These are phyloP conservation scores for Drosophila punjabiensis DNA, from an alignment of 1,140 invertebrate species.

Conservation along the genomic window DNA sequence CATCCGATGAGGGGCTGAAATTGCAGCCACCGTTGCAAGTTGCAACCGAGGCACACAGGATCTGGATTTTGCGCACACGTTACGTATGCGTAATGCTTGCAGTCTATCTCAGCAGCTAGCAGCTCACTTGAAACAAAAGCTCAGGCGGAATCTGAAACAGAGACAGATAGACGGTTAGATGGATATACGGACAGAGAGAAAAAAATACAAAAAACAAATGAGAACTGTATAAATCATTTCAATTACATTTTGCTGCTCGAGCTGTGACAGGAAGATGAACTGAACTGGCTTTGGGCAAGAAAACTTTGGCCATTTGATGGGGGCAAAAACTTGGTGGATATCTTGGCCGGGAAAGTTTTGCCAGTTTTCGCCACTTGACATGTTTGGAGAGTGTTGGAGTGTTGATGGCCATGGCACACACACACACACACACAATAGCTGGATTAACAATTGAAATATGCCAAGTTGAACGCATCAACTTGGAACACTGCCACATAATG, in stretches of 20 bases:
- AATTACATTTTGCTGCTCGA: conserved; percentile 76
- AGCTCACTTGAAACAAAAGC: conserved; percentile 13
- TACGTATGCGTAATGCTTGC: conserved; percentile 41
- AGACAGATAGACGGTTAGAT: conserved; percentile 3
- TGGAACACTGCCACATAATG: conserved; percentile 54
- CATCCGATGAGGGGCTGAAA: conserved; percentile 26
- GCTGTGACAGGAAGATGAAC: conserved; percentile 78
- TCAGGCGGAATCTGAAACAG: background rate
- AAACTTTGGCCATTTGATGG: conserved; percentile 27
- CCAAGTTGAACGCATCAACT: conserved; percentile 52
- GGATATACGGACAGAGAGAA: background rate
- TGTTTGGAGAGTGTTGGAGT: conserved; percentile 61
- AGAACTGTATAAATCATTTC: conserved; percentile 83
- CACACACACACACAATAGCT: conserved; percentile 31
- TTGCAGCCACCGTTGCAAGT: background rate
- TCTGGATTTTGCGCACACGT: conserved; percentile 29
- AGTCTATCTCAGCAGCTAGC: conserved; percentile 14
- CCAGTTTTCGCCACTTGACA: conserved; percentile 61
- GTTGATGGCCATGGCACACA: conserved; percentile 45
- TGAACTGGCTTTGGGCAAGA: conserved; percentile 47
- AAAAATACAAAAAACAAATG: conserved; percentile 23
- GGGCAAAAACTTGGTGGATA: conserved; percentile 54
- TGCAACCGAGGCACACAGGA: background rate
- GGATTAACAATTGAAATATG: conserved; percentile 57
- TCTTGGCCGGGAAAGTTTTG: conserved; percentile 65